Base-by-base conservation (phyloP, 2,113 vertebrate species). In the Periophthalmodon schlosseri region DNA sequence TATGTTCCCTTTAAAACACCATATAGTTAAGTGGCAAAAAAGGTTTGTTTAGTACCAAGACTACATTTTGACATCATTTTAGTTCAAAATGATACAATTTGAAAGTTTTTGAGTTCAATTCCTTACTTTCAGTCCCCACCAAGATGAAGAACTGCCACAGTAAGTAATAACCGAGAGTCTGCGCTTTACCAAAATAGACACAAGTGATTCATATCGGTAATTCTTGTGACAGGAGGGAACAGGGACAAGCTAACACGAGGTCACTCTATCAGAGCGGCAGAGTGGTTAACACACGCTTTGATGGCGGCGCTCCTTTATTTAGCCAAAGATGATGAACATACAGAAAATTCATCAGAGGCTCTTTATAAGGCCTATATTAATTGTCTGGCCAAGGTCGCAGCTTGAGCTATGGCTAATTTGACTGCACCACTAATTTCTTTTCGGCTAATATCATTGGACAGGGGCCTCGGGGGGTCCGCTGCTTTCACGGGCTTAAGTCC, bases 301-400 rank as follows among this genome's bases (percentile, higher is more conserved):
- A 92, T 91, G 81, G 74, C 69, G 60, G 52, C 75, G 18, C 28
- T 20, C 4, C 84, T 87, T 87, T 87, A 86, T 90, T 92, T 89
- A 86, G 84, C 89, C 90, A 80, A 81, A 65, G 69, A 84, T 86
- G 87, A 90, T 88, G 87, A 87, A 91, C 88, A 86, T 86, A 85
- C 70, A 63, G 24, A 24, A 63, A 63, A 63, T 14, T 33, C 86
- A 91, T 90, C 91, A 90, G 80, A 1, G 12, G 15, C 5, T 65
- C 34, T 69, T 68, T 79, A 88, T 88, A 80, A 87, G 28, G 80
- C 80, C 52, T 77, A 84, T 87, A 85, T 90, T n/a, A 92, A 92
- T 91, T 89, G 88, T 91, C 89, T 87, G 80, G 72, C 68, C 90
- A 91, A 91, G 91, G 91, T 91, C 90, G 87, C 54, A 11, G 83